Evolutionary conservation across 2,888 invertebrate species (phyloP), one percentile per base, ranked within the genome.

Genomic region (Dexiosoma caninum): DNA sequence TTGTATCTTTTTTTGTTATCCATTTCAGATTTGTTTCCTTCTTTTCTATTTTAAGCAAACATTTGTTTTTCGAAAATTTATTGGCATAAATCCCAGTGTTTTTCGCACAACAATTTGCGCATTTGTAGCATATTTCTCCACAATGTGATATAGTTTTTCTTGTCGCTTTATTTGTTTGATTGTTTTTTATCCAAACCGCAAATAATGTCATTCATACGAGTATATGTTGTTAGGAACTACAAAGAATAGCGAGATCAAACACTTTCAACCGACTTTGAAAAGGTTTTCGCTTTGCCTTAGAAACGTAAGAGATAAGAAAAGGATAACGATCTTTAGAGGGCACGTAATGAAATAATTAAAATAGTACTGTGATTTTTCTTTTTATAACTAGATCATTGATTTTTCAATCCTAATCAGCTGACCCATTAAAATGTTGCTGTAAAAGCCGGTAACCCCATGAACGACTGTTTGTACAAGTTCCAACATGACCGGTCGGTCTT

Each of bases 131-230:
- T 49, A 14, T 16, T 23, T 14, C 2, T 62, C 19, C n/a, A 7
- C 32, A 60, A 57, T 37, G 14, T 23, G 9, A 8, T 44, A 19
- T 6, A 51, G 35, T 57, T 23, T 69, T 49, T 6, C 10, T 14
- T 14, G 19, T 32, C 16, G 21, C 16, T 51, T 40, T 27, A 8
- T 35, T 57, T 70, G 32, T 53, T 53, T 71, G n/a, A n/a, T n/a
- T n/a, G 21, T 69, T 67, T 75, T 80, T 78, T 49, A 82, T 83
- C 75, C 71, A 71, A 80, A 83, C 83, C 83, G 82, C 83, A 83
- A 82, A 83, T 75, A 83, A 71, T 78, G 80, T 76, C 78, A 78
- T 78, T 80, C n/a, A n/a, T n/a, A n/a, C n/a, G n/a, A n/a, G 59
- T 71, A 59, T 51, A 12, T 16, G 40, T 44, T 62, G 53, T 71